These are phyloP conservation scores for Volucella zonaria DNA, from an alignment of 2,888 invertebrate species.

Conservation along the genomic window DNA sequence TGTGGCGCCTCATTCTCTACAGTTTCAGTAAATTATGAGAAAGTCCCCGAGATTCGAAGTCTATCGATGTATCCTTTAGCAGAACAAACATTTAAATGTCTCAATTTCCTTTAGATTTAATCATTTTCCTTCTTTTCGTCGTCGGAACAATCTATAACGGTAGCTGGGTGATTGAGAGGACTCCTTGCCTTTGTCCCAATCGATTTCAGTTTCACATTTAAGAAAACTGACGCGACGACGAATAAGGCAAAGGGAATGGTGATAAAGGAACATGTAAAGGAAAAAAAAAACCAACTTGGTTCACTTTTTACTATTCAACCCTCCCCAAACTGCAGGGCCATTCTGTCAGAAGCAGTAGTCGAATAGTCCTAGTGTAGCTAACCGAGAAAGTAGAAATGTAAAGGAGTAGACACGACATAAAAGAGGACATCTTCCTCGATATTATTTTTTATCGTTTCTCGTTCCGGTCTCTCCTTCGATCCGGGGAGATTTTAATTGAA, in stretches of 20 bases:
- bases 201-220: slow-evolving; percentile 57
- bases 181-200: slow-evolving; percentile 19
- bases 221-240: slow-evolving; percentile 52
- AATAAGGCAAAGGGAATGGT: slow-evolving; percentile 19
- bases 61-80: slow-evolving; percentile 66
- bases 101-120: slow-evolving; percentile 74
- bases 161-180: slow-evolving; percentile 3
- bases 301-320: slow-evolving; percentile 56
- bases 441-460: slow-evolving; percentile 73
- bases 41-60: slow-evolving; percentile 65
- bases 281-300: slow-evolving; percentile 16
- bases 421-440: slow-evolving; percentile 66
- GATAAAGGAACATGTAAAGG: slow-evolving; percentile 28
- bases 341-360: no score
- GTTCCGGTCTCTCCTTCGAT: slow-evolving; percentile 64
- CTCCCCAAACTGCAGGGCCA: background rate
- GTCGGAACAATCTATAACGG: slow-evolving; percentile 59
- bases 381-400: background rate
- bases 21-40: slow-evolving; percentile 64
- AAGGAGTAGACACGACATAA: slow-evolving; percentile 36
- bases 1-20: slow-evolving; percentile 21
- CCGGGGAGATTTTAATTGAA: slow-evolving; percentile 72
- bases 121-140: slow-evolving; percentile 62
- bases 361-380: slow-evolving; percentile 16
- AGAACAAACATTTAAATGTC: slow-evolving; percentile 74